phyloP scores from a whole-genome alignment of 2,797 vertebrate species.

The Diplodus sargus region DNA sequence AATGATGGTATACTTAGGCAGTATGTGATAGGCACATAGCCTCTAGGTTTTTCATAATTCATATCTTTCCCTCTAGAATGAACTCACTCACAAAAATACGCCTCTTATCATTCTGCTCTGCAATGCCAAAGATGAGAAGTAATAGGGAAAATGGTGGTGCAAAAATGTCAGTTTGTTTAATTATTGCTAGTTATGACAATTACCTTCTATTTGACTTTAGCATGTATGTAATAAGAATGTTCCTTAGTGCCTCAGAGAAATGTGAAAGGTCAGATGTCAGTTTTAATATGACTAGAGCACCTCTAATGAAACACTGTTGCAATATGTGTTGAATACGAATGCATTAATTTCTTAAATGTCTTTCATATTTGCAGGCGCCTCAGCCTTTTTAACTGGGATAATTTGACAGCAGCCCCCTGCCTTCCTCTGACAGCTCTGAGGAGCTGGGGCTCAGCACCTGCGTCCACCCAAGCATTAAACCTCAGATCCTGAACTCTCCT shows the following conservation, averaged over 20 bases:
- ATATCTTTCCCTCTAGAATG: slow-evolving; percentile 34
- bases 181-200: slow-evolving; percentile 88
- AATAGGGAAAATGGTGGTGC: slow-evolving; percentile 66
- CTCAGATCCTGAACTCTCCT: slow-evolving; percentile 94
- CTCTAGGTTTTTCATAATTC: slow-evolving; percentile 26
- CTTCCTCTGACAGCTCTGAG: slow-evolving; percentile 88
- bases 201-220: slow-evolving; percentile 88
- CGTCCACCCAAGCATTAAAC: slow-evolving; percentile 93
- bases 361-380: slow-evolving; percentile 87
- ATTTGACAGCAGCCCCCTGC: slow-evolving; percentile 92
- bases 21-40: slow-evolving; percentile 45
- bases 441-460: slow-evolving; percentile 90
- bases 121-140: slow-evolving; percentile 38
- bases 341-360: slow-evolving; percentile 91
- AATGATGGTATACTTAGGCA: slow-evolving; percentile 49
- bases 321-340: slow-evolving; percentile 90
- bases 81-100: slow-evolving; percentile 25
- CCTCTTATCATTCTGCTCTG: slow-evolving; percentile 32
- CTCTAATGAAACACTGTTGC: slow-evolving; percentile 88
- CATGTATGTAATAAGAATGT: slow-evolving; percentile 87
- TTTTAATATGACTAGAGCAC: slow-evolving; percentile 87
- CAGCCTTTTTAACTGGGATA: slow-evolving; percentile 89
- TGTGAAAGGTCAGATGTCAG: slow-evolving; percentile 91
- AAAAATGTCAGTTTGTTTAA: slow-evolving; percentile 86
- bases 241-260: slow-evolving; percentile 79